Percentiles rank a stretch among this genome's conserved stretches.
Conservation (phyloP, 1,140 invertebrate species). For the Nilaparvata lugens region DNA sequence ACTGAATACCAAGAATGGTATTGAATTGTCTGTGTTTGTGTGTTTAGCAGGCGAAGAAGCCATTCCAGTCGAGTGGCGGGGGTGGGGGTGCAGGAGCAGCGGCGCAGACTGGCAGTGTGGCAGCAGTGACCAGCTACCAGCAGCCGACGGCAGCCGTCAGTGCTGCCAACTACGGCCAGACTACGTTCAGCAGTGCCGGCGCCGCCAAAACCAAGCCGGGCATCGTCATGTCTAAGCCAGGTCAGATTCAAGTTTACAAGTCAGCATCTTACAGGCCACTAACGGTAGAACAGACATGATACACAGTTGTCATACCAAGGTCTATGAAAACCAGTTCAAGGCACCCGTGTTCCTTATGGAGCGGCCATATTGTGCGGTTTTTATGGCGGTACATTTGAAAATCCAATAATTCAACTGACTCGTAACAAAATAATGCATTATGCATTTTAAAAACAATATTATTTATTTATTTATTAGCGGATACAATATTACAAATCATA, state of each 20-base stretch:
- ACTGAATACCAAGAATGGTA: too few relatives aligned
- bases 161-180: slow-evolving; percentile 37
- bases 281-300: too few relatives aligned
- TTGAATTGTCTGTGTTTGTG: too few relatives aligned
- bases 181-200: slow-evolving; percentile 31
- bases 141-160: too few relatives aligned
- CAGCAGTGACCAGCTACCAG: slow-evolving; percentile 32
- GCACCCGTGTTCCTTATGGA: too few relatives aligned
- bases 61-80: slow-evolving; percentile 1
- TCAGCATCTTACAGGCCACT: not conserved
- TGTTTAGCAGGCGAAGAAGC: slow-evolving; percentile 13
- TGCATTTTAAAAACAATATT: too few relatives aligned
- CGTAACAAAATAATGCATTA: too few relatives aligned
- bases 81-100: not conserved
- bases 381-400: too few relatives aligned
- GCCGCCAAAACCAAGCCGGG: slow-evolving; percentile 18
- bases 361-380: too few relatives aligned
- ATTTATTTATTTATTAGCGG: too few relatives aligned
- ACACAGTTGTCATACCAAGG: not conserved
- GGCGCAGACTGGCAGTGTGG: slow-evolving; percentile 38
- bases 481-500: too few relatives aligned
- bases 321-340: not conserved
- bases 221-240: not conserved
- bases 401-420: not conserved
- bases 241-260: not conserved